Evolutionary conservation across 2,888 invertebrate species (phyloP).

Genomic region (Drosophila setosimentum): DNA sequence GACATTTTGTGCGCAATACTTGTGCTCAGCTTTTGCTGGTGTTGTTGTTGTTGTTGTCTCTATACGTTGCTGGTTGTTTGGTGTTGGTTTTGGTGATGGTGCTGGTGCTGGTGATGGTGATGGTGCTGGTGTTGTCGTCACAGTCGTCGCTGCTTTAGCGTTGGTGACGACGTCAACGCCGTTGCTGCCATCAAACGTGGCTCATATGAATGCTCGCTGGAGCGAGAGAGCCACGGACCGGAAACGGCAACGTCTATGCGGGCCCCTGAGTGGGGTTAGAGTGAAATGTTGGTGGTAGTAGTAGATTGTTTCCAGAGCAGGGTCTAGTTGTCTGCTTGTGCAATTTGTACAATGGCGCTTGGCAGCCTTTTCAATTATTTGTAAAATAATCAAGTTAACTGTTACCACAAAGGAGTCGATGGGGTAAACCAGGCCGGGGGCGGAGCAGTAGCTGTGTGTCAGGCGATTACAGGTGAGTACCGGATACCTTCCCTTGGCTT

Average conservation of each 20-base stretch:
- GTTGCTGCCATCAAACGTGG: conserved; percentile 46
- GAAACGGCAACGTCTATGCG: conserved; percentile 44
- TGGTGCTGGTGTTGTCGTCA: conserved; percentile 66
- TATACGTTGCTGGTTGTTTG: conserved; percentile 22
- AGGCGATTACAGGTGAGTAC: conserved; percentile 20
- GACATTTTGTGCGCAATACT: conserved; percentile 49
- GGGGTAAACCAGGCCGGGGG: conserved; percentile 5
- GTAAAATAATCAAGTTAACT: conserved; percentile 80
- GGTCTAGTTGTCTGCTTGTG: conserved; percentile 45
- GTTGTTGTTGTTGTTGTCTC: conserved; percentile 14
- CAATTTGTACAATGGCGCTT: conserved; percentile 68
- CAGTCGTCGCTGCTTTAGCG: conserved; percentile 35
- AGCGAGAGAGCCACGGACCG: conserved; percentile 49
- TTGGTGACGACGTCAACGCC: conserved; percentile 62
- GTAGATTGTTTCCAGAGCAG: not conserved
- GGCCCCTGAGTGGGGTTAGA: not conserved
- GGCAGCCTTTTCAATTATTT: conserved; percentile 79
- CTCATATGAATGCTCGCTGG: conserved; percentile 42
- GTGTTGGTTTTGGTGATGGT: conserved; percentile 26
- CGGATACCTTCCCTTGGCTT: conserved; percentile 41
- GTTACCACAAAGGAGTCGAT: conserved; percentile 60
- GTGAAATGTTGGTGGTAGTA: not conserved
- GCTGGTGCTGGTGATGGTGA: conserved; percentile 46
- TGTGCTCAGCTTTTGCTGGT: conserved; percentile 30
- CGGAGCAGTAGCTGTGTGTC: conserved; percentile 26